A percentile compares a stretch with the other conserved stretches of the same genome.
Evolutionary conservation across 2,888 invertebrate genomes (phyloP).

Genomic region (Lepidocyrtoides sp.): DNA sequence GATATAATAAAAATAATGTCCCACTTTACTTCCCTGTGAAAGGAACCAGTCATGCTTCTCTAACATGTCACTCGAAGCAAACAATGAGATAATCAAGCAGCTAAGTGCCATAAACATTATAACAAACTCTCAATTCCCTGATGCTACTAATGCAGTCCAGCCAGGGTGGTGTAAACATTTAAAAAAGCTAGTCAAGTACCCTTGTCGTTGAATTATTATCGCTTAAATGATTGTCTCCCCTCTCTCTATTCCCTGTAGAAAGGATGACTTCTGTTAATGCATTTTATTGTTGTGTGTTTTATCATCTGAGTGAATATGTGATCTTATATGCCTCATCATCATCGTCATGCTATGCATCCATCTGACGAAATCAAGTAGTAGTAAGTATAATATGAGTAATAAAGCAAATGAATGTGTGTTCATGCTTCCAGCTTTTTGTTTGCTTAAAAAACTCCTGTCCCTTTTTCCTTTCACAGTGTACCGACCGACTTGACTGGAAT

Average conservation of each 20-base stretch:
- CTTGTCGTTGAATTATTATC: constrained; percentile 80
- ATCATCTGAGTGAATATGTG: constrained; percentile 31
- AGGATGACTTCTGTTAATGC: constrained; percentile 77
- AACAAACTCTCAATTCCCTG: constrained; percentile 75
- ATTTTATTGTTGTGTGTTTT: constrained; percentile 23
- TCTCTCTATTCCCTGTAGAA: constrained; percentile 59
- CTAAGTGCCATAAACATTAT: constrained; percentile 79
- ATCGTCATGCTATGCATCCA: constrained; percentile 52
- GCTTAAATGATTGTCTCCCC: constrained; percentile 74
- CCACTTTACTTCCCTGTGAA: constrained; percentile 42
- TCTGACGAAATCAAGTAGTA: constrained; percentile 55
- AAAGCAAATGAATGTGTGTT: constrained; percentile 35
- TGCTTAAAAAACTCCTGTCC: constrained; percentile 7
- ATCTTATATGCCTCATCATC: constrained; percentile 17
- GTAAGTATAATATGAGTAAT: constrained; percentile 44
- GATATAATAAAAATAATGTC: constrained; percentile 71
- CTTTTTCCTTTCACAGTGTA: constrained; percentile 1
- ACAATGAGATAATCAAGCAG: constrained; percentile 79
- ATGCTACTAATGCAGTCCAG: constrained; percentile 60
- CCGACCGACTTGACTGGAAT: background rate
- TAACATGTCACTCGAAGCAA: constrained; percentile 78
- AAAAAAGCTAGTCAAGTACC: constrained; percentile 83
- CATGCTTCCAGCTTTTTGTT: background rate
- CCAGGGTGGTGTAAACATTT: constrained; percentile 84
- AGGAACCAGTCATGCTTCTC: constrained; percentile 77